Evolutionary conservation across 2,888 invertebrate species (phyloP).

Genomic region (Xanthia togata): DNA sequence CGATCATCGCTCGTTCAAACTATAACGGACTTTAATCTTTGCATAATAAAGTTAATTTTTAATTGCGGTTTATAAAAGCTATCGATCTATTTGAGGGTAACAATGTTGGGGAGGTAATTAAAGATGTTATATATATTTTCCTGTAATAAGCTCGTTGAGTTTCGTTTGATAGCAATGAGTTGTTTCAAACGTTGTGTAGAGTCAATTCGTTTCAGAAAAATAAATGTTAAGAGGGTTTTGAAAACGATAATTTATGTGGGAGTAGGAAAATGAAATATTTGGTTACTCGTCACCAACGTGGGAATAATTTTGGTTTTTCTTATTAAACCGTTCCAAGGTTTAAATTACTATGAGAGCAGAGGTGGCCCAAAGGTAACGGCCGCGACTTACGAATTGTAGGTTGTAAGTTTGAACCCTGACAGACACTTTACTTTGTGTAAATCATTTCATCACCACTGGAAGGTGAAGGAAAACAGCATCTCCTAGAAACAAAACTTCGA

Average conservation of each 20-base stretch:
- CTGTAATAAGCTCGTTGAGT: constrained; percentile 35
- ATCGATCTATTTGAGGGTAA: constrained; percentile 78
- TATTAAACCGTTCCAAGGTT: no score
- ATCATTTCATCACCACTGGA: no score
- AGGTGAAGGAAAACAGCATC: no score
- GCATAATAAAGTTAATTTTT: constrained; percentile 23
- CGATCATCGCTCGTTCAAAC: constrained; percentile 17
- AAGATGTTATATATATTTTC: constrained; percentile 67
- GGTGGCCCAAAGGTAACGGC: no score
- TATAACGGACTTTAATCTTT: constrained; percentile 26
- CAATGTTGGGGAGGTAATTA: constrained; percentile 73
- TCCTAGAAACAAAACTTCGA: no score
- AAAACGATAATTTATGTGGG: not conserved
- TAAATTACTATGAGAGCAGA: no score
- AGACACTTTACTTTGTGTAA: no score
- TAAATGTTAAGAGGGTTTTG: constrained; percentile 4
- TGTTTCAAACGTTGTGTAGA: constrained; percentile 37
- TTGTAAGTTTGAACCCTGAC: no score
- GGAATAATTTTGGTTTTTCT: no score
- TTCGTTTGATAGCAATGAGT: constrained; percentile 41
- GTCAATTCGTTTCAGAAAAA: constrained; percentile 28
- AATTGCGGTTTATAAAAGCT: constrained; percentile 61
- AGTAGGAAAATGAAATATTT: not conserved
- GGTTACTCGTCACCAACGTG: no score
- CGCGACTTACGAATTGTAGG: no score